Base-by-base conservation (phyloP, 2,113 vertebrate species). In the Eretmochelys imbricata region DNA sequence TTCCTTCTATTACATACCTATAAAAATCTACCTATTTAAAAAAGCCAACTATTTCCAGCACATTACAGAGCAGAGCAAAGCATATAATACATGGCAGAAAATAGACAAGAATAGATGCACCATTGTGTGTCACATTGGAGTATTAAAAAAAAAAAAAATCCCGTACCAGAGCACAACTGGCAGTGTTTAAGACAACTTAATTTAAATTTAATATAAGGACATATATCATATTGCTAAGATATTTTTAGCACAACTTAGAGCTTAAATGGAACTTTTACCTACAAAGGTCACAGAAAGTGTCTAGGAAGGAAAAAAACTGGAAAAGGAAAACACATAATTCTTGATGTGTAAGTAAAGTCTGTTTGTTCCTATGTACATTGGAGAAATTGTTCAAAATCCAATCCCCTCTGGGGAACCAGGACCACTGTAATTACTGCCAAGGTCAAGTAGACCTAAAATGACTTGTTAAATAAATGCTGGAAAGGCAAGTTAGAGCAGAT, bases 401-500 rank as follows among this genome's bases (percentile, higher is more conserved):
- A 48, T 48, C 76, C 24, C 17, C 72, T 17, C 3, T 0, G 84
- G 87, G 94, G 82, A 94, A 93, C 80, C 69, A 85, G 0, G 0
- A 91, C 54, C 59, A 75, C 93, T 95, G 50, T 93, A 95, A 94
- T 84, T 95, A 90, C 82, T 90, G 29, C 84, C 78, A 91, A 94
- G 96, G 89, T 93, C 94, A 96, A 42, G 35, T n/a, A 91, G 91
- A 94, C 88, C 80, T 76, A 76, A 6, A 76, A 76, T 86, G 84
- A 20, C 2, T 79, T 92, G 94, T 79, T 81, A 49, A 59, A 89
- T 85, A 91, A 90, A 48, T 85, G 48, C 53, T 90, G 86, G 89
- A 85, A 59, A 54, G 86, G 53, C 24, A 65, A 96, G 88, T 94
- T 95, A 94, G 81, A 85, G 89, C 75, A 81, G 57, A 46, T 59